phyloP scores from a whole-genome alignment of 2,888 invertebrate species.

The Scotopteryx bipunctaria region DNA sequence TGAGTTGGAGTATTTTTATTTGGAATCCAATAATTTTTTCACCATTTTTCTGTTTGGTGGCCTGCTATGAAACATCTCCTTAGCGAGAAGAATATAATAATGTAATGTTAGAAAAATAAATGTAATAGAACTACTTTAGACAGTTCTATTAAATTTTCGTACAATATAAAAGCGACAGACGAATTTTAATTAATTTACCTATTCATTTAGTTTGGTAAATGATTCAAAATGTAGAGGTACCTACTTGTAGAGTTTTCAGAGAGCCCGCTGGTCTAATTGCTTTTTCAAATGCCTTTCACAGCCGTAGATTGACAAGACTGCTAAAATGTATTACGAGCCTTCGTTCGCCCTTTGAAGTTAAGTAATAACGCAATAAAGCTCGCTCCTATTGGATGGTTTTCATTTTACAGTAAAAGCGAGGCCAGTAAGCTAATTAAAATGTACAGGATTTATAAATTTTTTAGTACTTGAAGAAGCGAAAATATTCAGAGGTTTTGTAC shows the following conservation, averaged over 20 bases:
- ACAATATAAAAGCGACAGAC: no score
- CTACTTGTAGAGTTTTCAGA: neutral
- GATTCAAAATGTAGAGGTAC: no score
- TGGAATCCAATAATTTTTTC: no score
- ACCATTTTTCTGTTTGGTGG: no score
- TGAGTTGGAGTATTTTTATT: no score
- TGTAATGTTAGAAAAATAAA: no score
- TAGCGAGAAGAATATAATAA: no score
- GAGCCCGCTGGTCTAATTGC: constrained; percentile 21
- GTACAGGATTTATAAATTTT: constrained; percentile 3
- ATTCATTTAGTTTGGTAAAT: constrained; percentile 9
- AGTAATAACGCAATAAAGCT: constrained; percentile 22
- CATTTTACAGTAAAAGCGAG: constrained; percentile 13
- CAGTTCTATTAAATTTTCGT: no score
- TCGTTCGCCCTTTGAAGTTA: constrained; percentile 18
- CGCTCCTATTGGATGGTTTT: constrained; percentile 8
- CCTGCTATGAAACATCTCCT: no score
- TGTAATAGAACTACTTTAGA: no score
- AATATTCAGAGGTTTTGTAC: neutral
- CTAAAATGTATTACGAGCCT: constrained; percentile 35
- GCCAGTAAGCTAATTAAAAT: constrained; percentile 8
- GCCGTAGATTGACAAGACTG: constrained; percentile 45
- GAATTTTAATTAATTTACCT: no score
- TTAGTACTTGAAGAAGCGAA: neutral
- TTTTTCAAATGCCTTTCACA: constrained; percentile 39